phyloP scores from a whole-genome alignment of 2,888 invertebrate species.

The Neoaliturus tenellus region DNA sequence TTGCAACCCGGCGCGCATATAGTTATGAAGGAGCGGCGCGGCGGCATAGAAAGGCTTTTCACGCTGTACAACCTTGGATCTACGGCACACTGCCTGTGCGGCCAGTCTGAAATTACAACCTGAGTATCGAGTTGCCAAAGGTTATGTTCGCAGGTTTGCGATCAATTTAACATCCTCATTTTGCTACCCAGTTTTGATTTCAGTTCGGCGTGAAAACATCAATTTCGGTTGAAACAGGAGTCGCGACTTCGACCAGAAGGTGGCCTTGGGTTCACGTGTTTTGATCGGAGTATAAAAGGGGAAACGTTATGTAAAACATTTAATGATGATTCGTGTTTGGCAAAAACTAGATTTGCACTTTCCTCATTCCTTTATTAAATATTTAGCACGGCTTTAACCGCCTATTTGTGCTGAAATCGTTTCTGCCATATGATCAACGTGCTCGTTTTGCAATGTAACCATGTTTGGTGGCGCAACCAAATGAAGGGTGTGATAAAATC shows the following conservation, averaged over 20 bases:
- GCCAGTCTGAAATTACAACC: constrained; percentile 41
- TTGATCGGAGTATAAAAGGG: no score
- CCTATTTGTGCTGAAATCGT: no score
- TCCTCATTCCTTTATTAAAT: no score
- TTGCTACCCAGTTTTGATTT: constrained; percentile 40
- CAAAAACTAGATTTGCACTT: no score
- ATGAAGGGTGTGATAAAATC: neutral
- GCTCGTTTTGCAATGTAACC: neutral
- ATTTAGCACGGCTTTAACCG: no score
- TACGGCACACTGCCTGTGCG: neutral
- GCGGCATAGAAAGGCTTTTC: neutral
- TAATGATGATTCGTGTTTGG: no score
- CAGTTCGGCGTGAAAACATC: constrained; percentile 40
- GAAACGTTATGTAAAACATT: no score
- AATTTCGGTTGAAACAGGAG: constrained; percentile 37
- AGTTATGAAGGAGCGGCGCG: neutral
- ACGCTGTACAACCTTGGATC: neutral
- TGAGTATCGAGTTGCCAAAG: constrained; percentile 32
- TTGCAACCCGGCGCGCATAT: neutral
- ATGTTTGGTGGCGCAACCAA: neutral
- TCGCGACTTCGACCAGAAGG: neutral
- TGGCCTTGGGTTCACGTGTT: neutral
- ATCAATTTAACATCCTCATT: constrained; percentile 38
- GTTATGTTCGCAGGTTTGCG: constrained; percentile 31
- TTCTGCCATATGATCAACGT: no score